Evolutionary conservation across 1,140 invertebrate genomes (phyloP).

Genomic region (Oedothorax gibbosus): DNA sequence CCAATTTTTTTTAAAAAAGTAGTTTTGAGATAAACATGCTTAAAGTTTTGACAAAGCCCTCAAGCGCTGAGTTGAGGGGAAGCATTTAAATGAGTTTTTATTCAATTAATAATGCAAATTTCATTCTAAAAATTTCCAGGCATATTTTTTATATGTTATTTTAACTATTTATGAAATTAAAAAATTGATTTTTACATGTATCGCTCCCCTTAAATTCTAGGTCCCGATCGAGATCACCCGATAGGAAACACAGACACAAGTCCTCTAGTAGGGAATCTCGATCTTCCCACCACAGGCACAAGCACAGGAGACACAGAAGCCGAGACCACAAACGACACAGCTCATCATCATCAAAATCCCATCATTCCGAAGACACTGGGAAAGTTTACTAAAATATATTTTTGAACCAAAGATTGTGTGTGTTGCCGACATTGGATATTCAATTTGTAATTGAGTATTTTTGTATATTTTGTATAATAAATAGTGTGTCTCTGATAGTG

Average conservation of each 20-base stretch:
- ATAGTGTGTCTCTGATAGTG: neutral
- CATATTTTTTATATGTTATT: no score
- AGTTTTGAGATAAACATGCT: no score
- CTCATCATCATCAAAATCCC: neutral
- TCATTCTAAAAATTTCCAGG: no score
- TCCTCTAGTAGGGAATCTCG: slow-evolving; percentile 10
- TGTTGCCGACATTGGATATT: neutral
- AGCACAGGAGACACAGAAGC: slow-evolving; percentile 9
- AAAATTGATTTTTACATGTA: no score
- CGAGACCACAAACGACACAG: neutral
- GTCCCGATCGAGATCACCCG: neutral
- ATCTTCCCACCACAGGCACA: slow-evolving; percentile 17
- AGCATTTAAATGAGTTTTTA: no score
- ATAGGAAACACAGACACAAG: slow-evolving; percentile 20
- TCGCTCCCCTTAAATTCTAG: no score
- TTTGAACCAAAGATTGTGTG: neutral
- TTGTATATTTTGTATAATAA: slow-evolving; percentile 35
- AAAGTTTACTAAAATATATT: no score
- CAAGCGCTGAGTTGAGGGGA: no score
- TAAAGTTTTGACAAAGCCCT: no score
- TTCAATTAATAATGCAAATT: no score
- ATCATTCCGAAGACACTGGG: neutral
- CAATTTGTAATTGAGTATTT: slow-evolving; percentile 3
- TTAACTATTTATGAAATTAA: no score
- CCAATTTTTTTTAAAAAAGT: no score